A percentile compares a stretch with the other conserved stretches of the same genome.
These are phyloP conservation scores for Sabellastarte sp. DNA, from an alignment of 2,888 invertebrate genomes.

Conservation along the genomic window DNA sequence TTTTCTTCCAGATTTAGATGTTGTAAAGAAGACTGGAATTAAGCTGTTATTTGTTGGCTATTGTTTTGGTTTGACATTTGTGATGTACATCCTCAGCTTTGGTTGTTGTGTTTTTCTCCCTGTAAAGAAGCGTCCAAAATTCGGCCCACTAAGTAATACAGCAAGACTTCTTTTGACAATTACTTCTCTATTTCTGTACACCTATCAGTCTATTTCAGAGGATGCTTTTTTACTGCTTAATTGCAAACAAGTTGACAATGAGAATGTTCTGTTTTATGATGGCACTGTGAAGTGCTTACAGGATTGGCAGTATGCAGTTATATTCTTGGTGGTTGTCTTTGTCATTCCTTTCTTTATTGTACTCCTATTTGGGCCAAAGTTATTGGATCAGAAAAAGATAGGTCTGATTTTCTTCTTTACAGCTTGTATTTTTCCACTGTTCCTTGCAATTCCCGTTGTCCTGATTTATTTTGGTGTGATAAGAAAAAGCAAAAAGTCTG, in stretches of 20 bases:
- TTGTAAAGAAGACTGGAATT: conserved; percentile 5
- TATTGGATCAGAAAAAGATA: conserved; percentile 11
- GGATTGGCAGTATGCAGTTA: conserved; percentile 21
- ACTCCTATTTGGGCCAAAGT: conserved; percentile 15
- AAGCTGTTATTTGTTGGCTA: conserved; percentile 8
- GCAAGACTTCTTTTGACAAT: conserved; percentile 8
- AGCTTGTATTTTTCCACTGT: conserved; percentile 16
- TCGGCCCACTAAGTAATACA: conserved; percentile 2
- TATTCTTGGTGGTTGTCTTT: conserved; percentile 11
- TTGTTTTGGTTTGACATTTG: conserved; percentile 5
- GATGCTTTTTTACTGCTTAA: conserved; percentile 13
- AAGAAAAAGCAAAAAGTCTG: not conserved
- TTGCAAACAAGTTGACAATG: conserved; percentile 10
- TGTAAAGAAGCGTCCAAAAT: conserved; percentile 2
- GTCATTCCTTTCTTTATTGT: conserved; percentile 23
- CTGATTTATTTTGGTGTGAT: not conserved
- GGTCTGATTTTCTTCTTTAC: conserved; percentile 4
- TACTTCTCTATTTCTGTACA: conserved; percentile 15
- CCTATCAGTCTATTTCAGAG: conserved; percentile 13
- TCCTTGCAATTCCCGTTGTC: conserved; percentile 11
- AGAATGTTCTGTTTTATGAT: conserved; percentile 19
- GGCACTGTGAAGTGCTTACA: conserved; percentile 20
- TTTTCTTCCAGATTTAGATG: conserved; percentile 4
- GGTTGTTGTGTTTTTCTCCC: conserved; percentile 7
- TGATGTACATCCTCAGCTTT: conserved; percentile 6